phyloP scores from a whole-genome alignment of 2,113 vertebrate species.

The Alexandromys fortis region DNA sequence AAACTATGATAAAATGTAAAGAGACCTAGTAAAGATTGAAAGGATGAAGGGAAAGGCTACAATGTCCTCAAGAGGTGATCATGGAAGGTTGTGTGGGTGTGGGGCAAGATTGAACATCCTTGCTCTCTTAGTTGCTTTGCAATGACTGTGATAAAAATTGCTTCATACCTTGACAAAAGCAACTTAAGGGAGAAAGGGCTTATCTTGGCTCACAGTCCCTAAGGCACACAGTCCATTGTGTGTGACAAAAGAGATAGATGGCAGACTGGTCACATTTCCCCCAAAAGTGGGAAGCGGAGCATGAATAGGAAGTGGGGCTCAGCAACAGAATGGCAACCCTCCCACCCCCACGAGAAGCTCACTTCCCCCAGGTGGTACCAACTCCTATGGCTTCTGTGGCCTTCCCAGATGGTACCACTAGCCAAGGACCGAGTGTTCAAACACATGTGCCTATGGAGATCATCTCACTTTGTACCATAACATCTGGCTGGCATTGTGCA shows the following conservation, averaged over 20 bases:
- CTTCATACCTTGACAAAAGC: neutral
- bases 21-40: neutral
- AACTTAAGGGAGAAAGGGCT: neutral
- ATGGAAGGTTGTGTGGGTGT: neutral
- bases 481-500: too few relatives aligned
- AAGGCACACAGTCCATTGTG: too few relatives aligned
- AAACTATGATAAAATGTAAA: neutral
- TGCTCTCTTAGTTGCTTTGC: neutral
- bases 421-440: neutral
- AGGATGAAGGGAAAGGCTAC: neutral
- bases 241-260: neutral
- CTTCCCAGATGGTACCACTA: neutral
- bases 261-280: neutral
- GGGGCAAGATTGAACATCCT: neutral
- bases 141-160: too few relatives aligned
- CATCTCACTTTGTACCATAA: neutral
- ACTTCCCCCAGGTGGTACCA: neutral
- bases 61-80: neutral
- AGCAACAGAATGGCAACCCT: rapidly evolving
- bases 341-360: neutral
- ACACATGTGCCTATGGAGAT: neutral
- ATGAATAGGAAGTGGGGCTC: neutral
- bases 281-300: neutral
- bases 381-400: neutral
- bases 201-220: neutral